Base-by-base conservation (phyloP, 2,888 invertebrate species). In the Drosophila affinis region DNA sequence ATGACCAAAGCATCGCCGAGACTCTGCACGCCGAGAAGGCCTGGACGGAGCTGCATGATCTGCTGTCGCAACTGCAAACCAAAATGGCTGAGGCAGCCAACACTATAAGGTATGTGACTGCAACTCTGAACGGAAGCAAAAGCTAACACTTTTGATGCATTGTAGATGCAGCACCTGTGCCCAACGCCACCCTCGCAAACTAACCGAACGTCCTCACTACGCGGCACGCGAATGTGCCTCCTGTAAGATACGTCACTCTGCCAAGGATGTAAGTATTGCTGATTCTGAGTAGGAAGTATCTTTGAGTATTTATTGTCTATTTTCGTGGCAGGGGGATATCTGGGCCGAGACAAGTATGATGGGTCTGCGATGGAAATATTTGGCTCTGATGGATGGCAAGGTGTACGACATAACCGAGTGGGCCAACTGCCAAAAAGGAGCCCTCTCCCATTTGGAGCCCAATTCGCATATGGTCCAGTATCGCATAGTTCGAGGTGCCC, bases 361-460 rank as follows among this genome's bases (percentile, higher is more conserved):
- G 93, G 98, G 98, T 17, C 95, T 98, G 82, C 94, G 97, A 54
- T 98, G 98, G 96, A 96, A 97, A 93, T 98, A 98, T 93, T 97
- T 97, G 92, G 98, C 98, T 59, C 97, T 98, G 88, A 98, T 98
- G 98, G 98, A 98, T 92, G 97, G 97, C 62, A 96, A 96, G 74
- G 96, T 98, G 34, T 98, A 97, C 92, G 98, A 98, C 93, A 98
- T 99, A 87, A 98, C 98, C 52, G 98, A 98, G 92, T 98, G 98
- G 98, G 98, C 98, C 24, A 96, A 97, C 78, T 98, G 98, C 92
- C 98, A 98, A 68, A 92, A 92, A 65, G 92, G 92, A n/a, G 92
- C 92, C 5, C 76, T 92, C 47, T 91, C 92, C 29, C 98, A 98
- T 93, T 93, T 98, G 79, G 95, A 96, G 92, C 96, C 98, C 14